These are phyloP conservation scores for Gastracanthus pulcherrimus DNA, from an alignment of 2,888 invertebrate genomes.

Conservation along the genomic window DNA sequence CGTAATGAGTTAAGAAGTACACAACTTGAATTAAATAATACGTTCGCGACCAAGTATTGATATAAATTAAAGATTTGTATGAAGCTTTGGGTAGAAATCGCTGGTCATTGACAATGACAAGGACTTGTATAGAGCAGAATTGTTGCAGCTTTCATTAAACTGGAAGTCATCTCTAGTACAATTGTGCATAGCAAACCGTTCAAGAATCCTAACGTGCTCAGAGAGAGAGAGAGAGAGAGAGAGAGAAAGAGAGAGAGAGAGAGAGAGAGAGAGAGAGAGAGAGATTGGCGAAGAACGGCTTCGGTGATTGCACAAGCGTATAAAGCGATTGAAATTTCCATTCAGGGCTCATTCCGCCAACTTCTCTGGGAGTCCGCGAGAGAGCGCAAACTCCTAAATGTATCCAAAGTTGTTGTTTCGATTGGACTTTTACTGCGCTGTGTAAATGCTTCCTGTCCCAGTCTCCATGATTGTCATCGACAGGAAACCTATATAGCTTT, in stretches of 20 bases:
- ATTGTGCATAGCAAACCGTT: slow-evolving; percentile 1
- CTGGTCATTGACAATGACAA: no score
- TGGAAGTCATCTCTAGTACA: not conserved
- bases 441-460: not conserved
- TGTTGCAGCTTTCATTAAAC: not conserved
- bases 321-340: not conserved
- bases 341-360: slow-evolving; percentile 1
- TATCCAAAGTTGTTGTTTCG: slow-evolving; percentile 2
- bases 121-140: no score
- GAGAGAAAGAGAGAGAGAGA: no score
- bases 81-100: no score
- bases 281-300: not conserved
- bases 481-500: not conserved
- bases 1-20: no score
- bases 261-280: no score
- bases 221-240: no score
- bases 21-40: no score
- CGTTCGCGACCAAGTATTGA: no score
- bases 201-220: not conserved
- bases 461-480: not conserved
- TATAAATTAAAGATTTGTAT: no score
- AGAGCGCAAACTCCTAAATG: slow-evolving; percentile 15
- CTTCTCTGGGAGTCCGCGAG: not conserved
- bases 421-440: not conserved
- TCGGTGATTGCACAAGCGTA: not conserved